Evolutionary conservation across 2,113 vertebrate genomes (phyloP), one percentile per base, ranked within the genome.

Genomic region (Amblyopsis rosae): DNA sequence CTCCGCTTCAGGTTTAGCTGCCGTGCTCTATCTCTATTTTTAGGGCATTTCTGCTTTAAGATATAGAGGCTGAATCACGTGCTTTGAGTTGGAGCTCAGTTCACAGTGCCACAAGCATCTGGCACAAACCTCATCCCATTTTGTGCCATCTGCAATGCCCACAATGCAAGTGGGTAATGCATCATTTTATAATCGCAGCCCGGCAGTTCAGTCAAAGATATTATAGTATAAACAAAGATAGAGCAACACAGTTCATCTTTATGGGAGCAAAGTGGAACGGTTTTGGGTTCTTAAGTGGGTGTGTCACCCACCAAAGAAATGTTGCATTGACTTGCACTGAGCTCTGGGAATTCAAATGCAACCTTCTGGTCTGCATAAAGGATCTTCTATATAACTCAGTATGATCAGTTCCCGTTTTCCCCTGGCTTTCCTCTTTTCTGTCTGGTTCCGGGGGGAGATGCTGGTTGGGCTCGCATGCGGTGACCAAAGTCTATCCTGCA

Each of bases 1-100:
- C 13, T 16, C 54, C 11, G 11, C 50, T 8, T 17, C 9, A 16
- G 32, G 7, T 55, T 53, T 48, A 54, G 73, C 65, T 35, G 58
- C 46, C 60, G 57, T 72, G 62, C 65, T 79, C 72, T 67, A 70
- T 65, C 60, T 65, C 82, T 82, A 77, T 80, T 87, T 77, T 76
- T 75, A 75, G 72, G 64, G 49, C 65, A 62, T 70, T 76, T 73
- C 41, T 50, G 45, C 61, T 57, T 15, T 12, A 55, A 35, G 26
- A 55, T 8, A 45, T 13, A 47, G n/a, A 45, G 45, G 6, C 26
- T 15, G 6, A 19, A 47, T n/a, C 3, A 53, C 47, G 12, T 55
- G 65, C 64, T 49, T 74, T 3, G 54, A 65, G 65, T 55, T 74
- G 3, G 54, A 65, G 65, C 51, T 1, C 9, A 69, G 45, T 33